phyloP scores from a whole-genome alignment of 2,888 invertebrate species.

The Spodoptera exigua region DNA sequence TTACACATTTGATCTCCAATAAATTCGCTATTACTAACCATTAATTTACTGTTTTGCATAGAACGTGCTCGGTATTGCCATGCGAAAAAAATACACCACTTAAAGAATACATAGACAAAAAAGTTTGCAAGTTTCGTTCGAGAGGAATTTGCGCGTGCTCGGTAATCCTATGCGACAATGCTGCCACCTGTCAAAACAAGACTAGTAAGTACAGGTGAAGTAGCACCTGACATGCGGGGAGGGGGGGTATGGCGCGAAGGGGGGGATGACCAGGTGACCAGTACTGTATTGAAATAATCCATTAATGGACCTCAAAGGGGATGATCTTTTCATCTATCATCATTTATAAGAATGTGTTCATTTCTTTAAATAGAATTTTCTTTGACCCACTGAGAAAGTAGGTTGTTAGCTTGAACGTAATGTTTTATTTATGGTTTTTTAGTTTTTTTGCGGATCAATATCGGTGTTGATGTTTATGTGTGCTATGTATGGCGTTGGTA shows the following conservation, averaged over 20 bases:
- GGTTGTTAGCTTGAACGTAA: slow-evolving; percentile 9
- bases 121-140: slow-evolving; percentile 48
- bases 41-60: slow-evolving; percentile 54
- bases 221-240: slow-evolving; percentile 72
- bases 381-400: slow-evolving; percentile 39
- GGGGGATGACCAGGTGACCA: slow-evolving; percentile 55
- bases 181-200: slow-evolving; percentile 85
- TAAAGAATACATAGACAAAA: slow-evolving; percentile 47
- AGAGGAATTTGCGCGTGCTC: slow-evolving; percentile 56
- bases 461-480: slow-evolving; percentile 17
- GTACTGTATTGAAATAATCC: slow-evolving; percentile 60
- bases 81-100: slow-evolving; percentile 34
- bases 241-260: slow-evolving; percentile 38
- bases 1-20: slow-evolving; percentile 20
- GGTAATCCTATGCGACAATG: slow-evolving; percentile 75
- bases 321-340: slow-evolving; percentile 55
- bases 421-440: slow-evolving; percentile 28
- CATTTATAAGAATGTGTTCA: slow-evolving; percentile 41
- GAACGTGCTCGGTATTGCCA: slow-evolving; percentile 38
- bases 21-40: slow-evolving; percentile 42
- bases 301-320: slow-evolving; percentile 47
- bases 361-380: slow-evolving; percentile 43
- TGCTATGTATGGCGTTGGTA: slow-evolving; percentile 10
- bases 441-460: slow-evolving; percentile 36
- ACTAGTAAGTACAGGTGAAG: slow-evolving; percentile 77